These are phyloP conservation scores for Suncus etruscus DNA, from an alignment of 2,113 vertebrate genomes.

Conservation along the genomic window DNA sequence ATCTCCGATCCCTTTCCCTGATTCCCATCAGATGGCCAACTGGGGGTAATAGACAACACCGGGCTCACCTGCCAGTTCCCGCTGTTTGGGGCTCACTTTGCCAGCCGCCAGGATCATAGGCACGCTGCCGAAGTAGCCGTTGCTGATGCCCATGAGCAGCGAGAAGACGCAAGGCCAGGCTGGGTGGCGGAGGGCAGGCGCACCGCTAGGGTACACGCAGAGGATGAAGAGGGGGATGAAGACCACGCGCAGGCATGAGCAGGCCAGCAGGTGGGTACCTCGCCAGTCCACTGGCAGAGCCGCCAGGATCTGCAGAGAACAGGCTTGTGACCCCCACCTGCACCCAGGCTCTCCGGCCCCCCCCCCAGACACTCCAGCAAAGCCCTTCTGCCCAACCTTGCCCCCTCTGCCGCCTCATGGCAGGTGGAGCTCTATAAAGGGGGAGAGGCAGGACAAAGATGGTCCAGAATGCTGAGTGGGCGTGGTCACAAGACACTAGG, in stretches of 20 bases:
- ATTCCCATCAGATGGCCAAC: not conserved
- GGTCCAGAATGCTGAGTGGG: too few relatives aligned
- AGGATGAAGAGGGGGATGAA: conserved; percentile 99
- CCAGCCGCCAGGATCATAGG: conserved; percentile 98
- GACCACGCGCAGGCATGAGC: conserved; percentile 93
- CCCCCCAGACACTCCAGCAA: fast-evolving
- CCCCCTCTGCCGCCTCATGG: too few relatives aligned
- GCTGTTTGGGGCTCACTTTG: conserved; percentile 95
- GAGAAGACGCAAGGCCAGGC: conserved; percentile 99
- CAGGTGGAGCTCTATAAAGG: too few relatives aligned
- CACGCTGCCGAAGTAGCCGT: conserved; percentile 97
- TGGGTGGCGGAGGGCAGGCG: conserved; percentile 93
- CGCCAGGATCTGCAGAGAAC: conserved; percentile 93
- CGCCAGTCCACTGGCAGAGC: conserved; percentile 96
- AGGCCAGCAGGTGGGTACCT: conserved; percentile 93
- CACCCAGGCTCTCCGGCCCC: fast-evolving
- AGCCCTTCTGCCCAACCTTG: too few relatives aligned
- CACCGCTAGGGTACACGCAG: conserved; percentile 93
- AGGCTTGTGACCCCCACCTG: fast-evolving
- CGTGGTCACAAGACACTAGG: too few relatives aligned
- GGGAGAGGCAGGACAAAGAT: too few relatives aligned
- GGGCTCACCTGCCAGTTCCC: conserved; percentile 94
- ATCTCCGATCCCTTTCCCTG: not conserved
- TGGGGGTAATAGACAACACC: not conserved
- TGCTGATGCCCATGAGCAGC: conserved; percentile 97